Evolutionary conservation across 2,888 invertebrate species (phyloP).

Genomic region (Eupithecia centaureata): DNA sequence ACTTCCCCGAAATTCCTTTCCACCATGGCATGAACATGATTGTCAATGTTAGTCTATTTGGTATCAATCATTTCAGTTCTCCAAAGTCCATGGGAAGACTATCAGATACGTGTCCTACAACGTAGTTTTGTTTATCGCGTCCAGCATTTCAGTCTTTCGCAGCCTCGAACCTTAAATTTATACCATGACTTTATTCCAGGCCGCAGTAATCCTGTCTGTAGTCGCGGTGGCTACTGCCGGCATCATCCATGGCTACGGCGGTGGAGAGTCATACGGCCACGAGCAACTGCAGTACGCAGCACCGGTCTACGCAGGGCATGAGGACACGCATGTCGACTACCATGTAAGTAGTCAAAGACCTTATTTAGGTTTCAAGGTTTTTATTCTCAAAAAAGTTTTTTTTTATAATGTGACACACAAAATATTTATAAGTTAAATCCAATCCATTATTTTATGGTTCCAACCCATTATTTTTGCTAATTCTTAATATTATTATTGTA

Average conservation of each 20-base stretch:
- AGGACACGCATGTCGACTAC: slow-evolving; percentile 77
- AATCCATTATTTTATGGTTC: too few relatives aligned
- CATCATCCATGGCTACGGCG: slow-evolving; percentile 69
- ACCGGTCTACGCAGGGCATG: slow-evolving; percentile 66
- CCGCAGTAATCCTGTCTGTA: slow-evolving; percentile 72
- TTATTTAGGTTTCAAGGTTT: too few relatives aligned
- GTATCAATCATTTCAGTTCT: neutral
- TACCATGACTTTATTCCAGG: slow-evolving; percentile 50
- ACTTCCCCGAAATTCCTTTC: neutral
- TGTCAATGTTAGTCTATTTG: neutral
- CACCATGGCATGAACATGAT: neutral
- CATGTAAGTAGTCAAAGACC: slow-evolving; percentile 78
- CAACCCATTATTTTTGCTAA: too few relatives aligned
- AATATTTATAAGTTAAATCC: too few relatives aligned
- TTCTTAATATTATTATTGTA: too few relatives aligned
- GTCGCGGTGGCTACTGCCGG: slow-evolving; percentile 76
- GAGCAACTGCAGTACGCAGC: slow-evolving; percentile 68
- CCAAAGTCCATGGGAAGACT: neutral
- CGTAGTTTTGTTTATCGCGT: neutral
- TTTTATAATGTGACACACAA: too few relatives aligned
- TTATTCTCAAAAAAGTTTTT: too few relatives aligned
- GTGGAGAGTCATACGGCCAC: slow-evolving; percentile 71
- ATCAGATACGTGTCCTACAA: neutral
- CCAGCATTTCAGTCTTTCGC: neutral
- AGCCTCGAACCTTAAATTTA: neutral